These are phyloP conservation scores for Trachymyrmex cornetzi DNA, from an alignment of 1,140 invertebrate species.

Conservation along the genomic window DNA sequence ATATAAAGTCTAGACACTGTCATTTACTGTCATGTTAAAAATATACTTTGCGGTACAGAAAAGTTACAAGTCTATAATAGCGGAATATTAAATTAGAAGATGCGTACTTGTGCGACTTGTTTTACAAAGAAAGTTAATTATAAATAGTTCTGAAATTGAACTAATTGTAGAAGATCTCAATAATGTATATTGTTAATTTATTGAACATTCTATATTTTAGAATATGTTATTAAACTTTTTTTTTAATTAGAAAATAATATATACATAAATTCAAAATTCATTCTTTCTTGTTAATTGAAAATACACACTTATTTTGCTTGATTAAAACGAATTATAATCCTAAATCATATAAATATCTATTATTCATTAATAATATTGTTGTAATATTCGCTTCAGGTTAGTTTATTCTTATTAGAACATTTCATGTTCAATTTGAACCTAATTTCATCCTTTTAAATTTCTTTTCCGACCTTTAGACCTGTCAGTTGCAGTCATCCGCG, in stretches of 20 bases:
- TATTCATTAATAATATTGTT: neutral
- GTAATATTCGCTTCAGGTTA: neutral
- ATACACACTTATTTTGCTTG: neutral
- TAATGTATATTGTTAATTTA: neutral
- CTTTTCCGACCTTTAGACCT: conserved; percentile 5
- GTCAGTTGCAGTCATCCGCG: conserved; percentile 16
- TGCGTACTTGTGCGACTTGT: neutral
- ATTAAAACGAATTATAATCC: conserved; percentile 1
- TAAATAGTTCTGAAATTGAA: neutral
- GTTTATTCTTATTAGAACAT: neutral
- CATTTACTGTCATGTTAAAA: neutral
- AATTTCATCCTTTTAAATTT: neutral
- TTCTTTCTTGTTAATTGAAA: neutral
- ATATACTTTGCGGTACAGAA: neutral
- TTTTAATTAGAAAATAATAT: neutral
- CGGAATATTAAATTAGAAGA: neutral
- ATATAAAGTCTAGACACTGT: neutral
- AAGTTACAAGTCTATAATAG: neutral
- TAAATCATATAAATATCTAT: neutral
- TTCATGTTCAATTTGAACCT: neutral
- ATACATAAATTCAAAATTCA: conserved; percentile 8
- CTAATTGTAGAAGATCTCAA: neutral
- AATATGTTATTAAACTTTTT: neutral
- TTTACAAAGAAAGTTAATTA: neutral
- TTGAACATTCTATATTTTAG: conserved; percentile 5